These are phyloP conservation scores for Pseudomyrmex cubaensis DNA, from an alignment of 1,140 invertebrate genomes.

Conservation along the genomic window DNA sequence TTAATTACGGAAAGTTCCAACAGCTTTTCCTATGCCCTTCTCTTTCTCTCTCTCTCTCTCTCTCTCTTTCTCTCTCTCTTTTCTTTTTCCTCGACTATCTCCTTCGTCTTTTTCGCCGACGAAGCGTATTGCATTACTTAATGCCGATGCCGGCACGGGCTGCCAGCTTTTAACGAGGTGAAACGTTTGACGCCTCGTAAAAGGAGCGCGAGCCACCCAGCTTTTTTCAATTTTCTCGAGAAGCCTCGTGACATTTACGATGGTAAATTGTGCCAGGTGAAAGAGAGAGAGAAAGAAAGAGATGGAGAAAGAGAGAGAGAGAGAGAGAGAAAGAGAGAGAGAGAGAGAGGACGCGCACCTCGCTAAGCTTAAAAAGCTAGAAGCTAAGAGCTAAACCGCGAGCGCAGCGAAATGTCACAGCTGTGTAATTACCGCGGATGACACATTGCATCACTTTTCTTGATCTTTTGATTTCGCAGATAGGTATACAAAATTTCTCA, in stretches of 20 bases:
- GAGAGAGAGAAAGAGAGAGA: not conserved
- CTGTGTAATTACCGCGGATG: not conserved
- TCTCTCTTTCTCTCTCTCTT: conserved; percentile 32
- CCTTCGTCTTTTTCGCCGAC: conserved; percentile 64
- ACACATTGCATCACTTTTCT: not conserved
- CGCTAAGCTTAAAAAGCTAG: conserved; percentile 22
- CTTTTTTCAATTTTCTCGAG: conserved; percentile 74
- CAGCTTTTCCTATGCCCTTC: conserved; percentile 54
- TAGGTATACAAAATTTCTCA: not conserved
- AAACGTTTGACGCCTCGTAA: conserved; percentile 75
- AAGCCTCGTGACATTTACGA: conserved; percentile 59
- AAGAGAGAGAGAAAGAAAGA: not conserved
- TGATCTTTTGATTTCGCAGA: not conserved
- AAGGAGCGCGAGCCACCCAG: conserved; percentile 61
- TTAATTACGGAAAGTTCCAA: conserved; percentile 74
- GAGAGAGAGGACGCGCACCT: not conserved
- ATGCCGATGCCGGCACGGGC: conserved; percentile 70
- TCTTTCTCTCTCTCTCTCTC: conserved; percentile 23
- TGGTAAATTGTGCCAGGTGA: conserved; percentile 42
- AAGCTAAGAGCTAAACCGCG: not conserved
- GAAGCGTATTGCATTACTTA: conserved; percentile 74
- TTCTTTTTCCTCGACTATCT: conserved; percentile 19
- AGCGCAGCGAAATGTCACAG: not conserved
- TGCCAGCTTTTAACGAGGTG: conserved; percentile 73
- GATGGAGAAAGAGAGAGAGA: not conserved